Base-by-base conservation (phyloP, 2,888 invertebrate species). In the Phortica magna region DNA sequence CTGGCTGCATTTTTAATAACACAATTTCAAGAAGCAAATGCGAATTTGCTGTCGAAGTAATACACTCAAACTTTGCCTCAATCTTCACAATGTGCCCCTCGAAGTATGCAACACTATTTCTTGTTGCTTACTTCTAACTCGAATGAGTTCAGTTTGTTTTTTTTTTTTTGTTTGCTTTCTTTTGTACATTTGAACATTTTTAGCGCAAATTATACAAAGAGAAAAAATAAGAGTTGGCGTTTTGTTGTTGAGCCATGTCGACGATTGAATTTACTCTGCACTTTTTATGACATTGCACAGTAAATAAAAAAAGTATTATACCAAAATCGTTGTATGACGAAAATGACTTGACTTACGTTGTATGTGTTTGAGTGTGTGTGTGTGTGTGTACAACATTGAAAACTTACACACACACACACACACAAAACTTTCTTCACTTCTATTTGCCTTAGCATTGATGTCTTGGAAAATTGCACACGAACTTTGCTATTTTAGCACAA, bases 1-100 rank as follows among this genome's bases (percentile, higher is more conserved):
- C 79, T 79, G 55, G 79, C 76, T 83, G 76, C 79, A 85, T 82
- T 78, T 85, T 84, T 82, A 83, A 85, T 81, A 76, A 14, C 78
- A 77, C 84, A 82, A 80, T 84, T 82, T 81, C 22, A 72, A 31
- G 61, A 74, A 78, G n/a, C 71, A 77, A 79, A 71, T 79, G 77
- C 17, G 48, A 48, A 48, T 48, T 12, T 48, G 48, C 48, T 48
- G 48, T 48, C 14, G 48, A 48, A 48, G 48, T 14, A 17, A 61
- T 22, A 61, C 31, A 31, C 31, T 31, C 31, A 31, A 31, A 31
- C 31, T 6, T 6, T 48, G 14, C 48, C 14, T 48, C 48, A 9
- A 31, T 48, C 3, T 48, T 9, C 7, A 14, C 48, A 48, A 7
- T 14, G 31, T 17, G n/a, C 55, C 6, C 61, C 19, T 7, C 4